Base-by-base conservation (phyloP, 1,140 invertebrate genomes). In the Lasioglossum baleicum region DNA sequence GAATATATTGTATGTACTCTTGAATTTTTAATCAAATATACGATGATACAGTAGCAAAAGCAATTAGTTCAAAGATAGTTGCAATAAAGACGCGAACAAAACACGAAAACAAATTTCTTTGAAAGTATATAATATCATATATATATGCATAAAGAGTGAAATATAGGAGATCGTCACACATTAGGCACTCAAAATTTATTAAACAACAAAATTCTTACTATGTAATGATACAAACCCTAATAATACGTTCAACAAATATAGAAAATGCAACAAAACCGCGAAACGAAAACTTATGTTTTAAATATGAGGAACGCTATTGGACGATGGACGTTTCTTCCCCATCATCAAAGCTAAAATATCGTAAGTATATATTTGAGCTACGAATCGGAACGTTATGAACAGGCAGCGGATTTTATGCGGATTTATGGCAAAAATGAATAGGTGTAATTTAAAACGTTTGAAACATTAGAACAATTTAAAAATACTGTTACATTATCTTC, bases 111-210 rank as follows among this genome's bases (percentile, higher is more conserved):
- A 53, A 53, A 53, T 7, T 53, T 17, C 17, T 6, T 53, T 20
- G 51, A 53, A 53, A 20, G 13, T 53, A 20, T 17, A 5, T n/a
- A n/a, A n/a, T n/a, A n/a, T n/a, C n/a, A 26, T 26, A 26, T 26
- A 1, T 26, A 26, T 11, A 17, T 11, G 11, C 44, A 44, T 44
- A n/a, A 11, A 56, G 20, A 56, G 20, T 20, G 31, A 20, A 40
- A 17, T 17, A 8, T 17, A 17, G 26, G 60, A 20, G 7, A 71
- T 76, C 10, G 20, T 51, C 11, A n/a, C 51, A 44, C 10, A 56
- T 65, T 77, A 81, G 66, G 61, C 74, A 77, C 44, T 58, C 40
- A 65, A 77, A 66, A 81, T 81, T 81, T 70, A 81, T 58, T 77
- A 65, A 70, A 81, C 51, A 71, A 71, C 15, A 48, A 48, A 65